These are phyloP conservation scores for Drosophila subquinaria DNA, from an alignment of 2,888 invertebrate species.

Conservation along the genomic window DNA sequence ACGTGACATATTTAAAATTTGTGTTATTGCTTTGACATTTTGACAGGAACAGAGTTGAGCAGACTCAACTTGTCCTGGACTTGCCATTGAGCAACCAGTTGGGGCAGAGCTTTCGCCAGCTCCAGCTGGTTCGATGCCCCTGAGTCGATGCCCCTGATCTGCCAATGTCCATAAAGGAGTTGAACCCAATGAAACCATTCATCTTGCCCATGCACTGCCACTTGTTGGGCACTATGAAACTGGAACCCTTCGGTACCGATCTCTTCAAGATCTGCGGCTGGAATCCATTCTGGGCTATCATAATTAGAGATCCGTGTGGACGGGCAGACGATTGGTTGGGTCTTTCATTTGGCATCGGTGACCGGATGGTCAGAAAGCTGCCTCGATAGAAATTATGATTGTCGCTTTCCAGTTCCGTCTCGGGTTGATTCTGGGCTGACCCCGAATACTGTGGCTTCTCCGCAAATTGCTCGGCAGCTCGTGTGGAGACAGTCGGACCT, in stretches of 20 bases:
- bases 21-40: background rate
- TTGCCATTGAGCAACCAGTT: constrained; percentile 15
- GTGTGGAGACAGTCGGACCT: background rate
- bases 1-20: constrained; percentile 44
- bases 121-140: background rate
- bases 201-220: constrained; percentile 6
- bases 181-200: background rate
- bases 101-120: constrained; percentile 16
- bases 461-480: background rate
- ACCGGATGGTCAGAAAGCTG: constrained; percentile 43
- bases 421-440: background rate
- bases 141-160: no score
- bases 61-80: background rate
- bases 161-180: background rate
- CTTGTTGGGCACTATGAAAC: constrained; percentile 32
- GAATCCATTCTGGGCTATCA: background rate
- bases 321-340: background rate
- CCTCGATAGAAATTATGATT: constrained; percentile 41
- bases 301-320: background rate
- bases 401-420: no score
- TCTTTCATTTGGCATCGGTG: background rate
- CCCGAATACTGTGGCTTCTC: background rate
- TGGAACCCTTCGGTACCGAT: background rate
- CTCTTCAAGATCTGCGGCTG: background rate
- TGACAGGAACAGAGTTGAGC: constrained; percentile 3